Evolutionary conservation across 2,113 vertebrate genomes (phyloP), one percentile per base, ranked within the genome.

Genomic region (Sinocyclocheilus anophthalmus): DNA sequence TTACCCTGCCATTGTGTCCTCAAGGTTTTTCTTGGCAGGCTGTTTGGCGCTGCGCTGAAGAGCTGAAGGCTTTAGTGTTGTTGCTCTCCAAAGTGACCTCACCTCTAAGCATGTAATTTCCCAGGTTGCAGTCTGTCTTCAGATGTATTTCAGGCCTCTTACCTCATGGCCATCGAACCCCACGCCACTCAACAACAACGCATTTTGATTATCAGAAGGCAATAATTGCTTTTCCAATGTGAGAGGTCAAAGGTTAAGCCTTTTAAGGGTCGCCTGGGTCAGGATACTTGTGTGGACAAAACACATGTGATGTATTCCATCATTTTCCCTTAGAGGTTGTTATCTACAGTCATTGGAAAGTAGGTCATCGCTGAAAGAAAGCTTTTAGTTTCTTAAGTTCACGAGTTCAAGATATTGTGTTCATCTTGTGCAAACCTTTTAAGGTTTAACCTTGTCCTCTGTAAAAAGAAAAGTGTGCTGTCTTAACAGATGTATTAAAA

Each of bases 121-220:
- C 20, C 55, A 61, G 55, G 30, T 61, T 79, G 77, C 26, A 79
- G 53, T 61, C 14, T 79, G 59, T 78, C 33, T 80, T 80, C 13
- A 53, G 75, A 50, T 30, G 57, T 85, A 85, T 87, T 76, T 83
- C 72, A 83, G 80, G 50, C 55, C 42, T 48, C 53, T 90, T 92
- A 90, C 91, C 90, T 92, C 93, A 91, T 87, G 76, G 91, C 37
- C 81, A 90, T 84, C 90, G 88, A 88, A 90, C 90, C 87, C 91
- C 92, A 7, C n/a, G 26, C 39, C 48, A 67, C 84, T 85, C 67
- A 72, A 55, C 5, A 81, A 85, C 4, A 81, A 91, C 89, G 83
- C 79, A 82, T 89, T 92, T 94, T 94, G 93, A 93, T 94, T 93
- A 94, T 93, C 92, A 94, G 63, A 81, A 93, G 92, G 90, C 93